Evolutionary conservation across 92 coral and sea anemone species (phyloP).

Genomic region (Isaurus tuberculatus): DNA sequence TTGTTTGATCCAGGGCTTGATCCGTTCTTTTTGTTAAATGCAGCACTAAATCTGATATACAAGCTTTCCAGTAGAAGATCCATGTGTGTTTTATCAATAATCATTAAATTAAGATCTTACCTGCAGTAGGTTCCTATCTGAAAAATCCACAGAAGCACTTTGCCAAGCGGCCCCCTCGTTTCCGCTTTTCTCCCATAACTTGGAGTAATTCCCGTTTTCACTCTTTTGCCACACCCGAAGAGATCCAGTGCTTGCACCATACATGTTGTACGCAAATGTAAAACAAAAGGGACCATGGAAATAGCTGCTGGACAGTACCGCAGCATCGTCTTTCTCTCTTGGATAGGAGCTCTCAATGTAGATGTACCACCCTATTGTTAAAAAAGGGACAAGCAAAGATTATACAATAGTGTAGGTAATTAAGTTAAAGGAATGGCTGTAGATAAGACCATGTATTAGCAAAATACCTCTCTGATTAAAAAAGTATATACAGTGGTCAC

Average conservation of each 20-base stretch:
- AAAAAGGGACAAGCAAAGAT: no score
- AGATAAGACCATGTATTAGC: no score
- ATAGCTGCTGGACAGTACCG: constrained; percentile 1
- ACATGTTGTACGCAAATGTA: constrained; percentile 17
- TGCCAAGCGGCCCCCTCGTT: constrained; percentile 17
- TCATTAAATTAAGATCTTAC: not conserved
- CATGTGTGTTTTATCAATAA: not conserved
- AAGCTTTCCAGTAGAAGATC: not conserved
- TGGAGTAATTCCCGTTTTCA: not conserved
- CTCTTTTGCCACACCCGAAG: constrained; percentile 9
- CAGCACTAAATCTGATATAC: no score
- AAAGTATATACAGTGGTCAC: no score
- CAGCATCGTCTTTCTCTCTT: constrained; percentile 11
- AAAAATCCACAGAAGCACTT: constrained; percentile 10
- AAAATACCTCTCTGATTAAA: no score
- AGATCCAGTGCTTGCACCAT: not conserved
- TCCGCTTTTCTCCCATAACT: constrained; percentile 18
- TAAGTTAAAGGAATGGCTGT: no score
- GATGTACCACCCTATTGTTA: not conserved
- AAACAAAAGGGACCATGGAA: constrained; percentile 12
- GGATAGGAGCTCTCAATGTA: constrained; percentile 11
- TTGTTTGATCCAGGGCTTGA: no score
- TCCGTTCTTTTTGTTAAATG: no score
- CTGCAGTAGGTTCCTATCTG: not conserved
- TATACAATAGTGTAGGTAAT: no score